phyloP scores from a whole-genome alignment of 2,113 vertebrate genomes.

The Oreocharis arfaki region DNA sequence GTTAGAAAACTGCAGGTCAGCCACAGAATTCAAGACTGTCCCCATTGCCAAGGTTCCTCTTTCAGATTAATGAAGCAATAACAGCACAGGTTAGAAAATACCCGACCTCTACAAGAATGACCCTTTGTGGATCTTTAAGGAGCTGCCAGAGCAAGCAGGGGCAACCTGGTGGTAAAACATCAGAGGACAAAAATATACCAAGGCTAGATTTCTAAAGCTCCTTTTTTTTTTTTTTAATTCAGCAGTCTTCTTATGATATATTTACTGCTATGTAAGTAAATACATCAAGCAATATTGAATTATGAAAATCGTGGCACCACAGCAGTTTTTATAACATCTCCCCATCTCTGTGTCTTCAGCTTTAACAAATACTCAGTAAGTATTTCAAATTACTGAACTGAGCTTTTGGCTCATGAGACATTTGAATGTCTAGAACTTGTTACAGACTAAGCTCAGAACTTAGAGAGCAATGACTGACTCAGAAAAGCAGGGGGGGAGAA shows the following conservation, averaged over 20 bases:
- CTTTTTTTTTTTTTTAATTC: background rate
- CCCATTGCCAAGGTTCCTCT: background rate
- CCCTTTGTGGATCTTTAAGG: background rate
- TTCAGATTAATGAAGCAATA: background rate
- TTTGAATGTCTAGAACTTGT: background rate
- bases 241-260: background rate
- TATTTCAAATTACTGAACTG: background rate
- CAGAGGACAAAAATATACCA: background rate
- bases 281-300: background rate
- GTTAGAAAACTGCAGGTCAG: background rate
- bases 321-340: background rate
- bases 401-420: background rate
- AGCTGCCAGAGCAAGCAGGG: background rate
- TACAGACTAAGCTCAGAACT: background rate
- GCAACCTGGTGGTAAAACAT: background rate
- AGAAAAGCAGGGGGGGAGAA: background rate
- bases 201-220: background rate
- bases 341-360: background rate
- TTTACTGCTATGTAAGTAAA: background rate
- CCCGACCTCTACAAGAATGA: background rate
- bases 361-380: background rate
- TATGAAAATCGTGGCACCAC: background rate
- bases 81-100: background rate
- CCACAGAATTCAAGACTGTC: background rate
- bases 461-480: background rate